Base-by-base conservation (phyloP, 2,888 invertebrate genomes). In the Drosophila robusta region DNA sequence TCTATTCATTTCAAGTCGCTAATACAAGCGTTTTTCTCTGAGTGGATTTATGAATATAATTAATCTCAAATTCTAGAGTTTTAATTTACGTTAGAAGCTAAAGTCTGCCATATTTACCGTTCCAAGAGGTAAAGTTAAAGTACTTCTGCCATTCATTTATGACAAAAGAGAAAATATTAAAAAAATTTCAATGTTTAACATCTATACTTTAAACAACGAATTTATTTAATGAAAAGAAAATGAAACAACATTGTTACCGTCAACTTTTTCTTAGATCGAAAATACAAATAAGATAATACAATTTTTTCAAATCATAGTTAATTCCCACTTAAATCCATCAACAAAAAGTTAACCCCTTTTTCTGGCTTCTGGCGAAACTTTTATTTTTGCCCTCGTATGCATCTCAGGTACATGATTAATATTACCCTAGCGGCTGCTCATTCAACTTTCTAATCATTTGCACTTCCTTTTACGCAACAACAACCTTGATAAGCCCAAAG, bases 381-480 rank as follows among this genome's bases (percentile, higher is more conserved):
- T 46, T 45, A 18, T 42, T 12, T 26, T 41, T 47, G 44, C 66
- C 72, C 77, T 61, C 78, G 58, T 73, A 75, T 78, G 78, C 78
- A 75, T 49, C 62, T 36, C 58, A 52, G 34, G 74, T 75, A 55
- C 26, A 56, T 38, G 67, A 50, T 56, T 44, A 18, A 44, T 49
- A 61, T 65, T 56, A 47, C 50, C 50, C 57, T 46, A 18, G 58
- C 80, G 52, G 46, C 70, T 63, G 61, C 44, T 56, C 85, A 67
- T 61, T 63, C 70, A 75, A 83, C 83, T 83, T 83, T 83, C 83
- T 83, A 83, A 89, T 70, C 87, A 83, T 89, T 83, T 84, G 87
- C 83, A 83, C 83, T 83, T 83, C 83, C 83, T 81, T 83, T 83
- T 83, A 87, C 85, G 89, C 83, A 83, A 83, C 87, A 87, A 77